A percentile compares a stretch with the other conserved stretches of the same genome.
Evolutionary conservation across 2,888 invertebrate species (phyloP).

Genomic region (Harpalus rubripes): DNA sequence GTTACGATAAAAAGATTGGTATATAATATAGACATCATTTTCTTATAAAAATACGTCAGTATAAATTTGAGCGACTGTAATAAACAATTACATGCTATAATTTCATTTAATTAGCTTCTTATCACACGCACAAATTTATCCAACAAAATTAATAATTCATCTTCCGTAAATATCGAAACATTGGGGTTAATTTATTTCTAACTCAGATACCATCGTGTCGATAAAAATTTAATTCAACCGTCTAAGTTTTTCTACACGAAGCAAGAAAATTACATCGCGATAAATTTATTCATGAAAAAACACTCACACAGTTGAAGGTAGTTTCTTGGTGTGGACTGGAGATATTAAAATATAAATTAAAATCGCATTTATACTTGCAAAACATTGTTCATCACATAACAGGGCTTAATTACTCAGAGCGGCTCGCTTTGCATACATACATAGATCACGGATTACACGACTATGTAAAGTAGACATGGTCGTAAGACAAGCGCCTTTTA

Average conservation of each 20-base stretch:
- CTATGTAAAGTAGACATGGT: constrained; percentile 59
- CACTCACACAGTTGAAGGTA: neutral
- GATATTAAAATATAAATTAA: constrained; percentile 49
- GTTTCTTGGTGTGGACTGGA: constrained; percentile 20
- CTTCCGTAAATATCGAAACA: constrained; percentile 38
- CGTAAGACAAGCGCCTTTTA: constrained; percentile 39
- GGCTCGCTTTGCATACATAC: constrained; percentile 54
- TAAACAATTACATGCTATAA: constrained; percentile 24
- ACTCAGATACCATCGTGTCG: constrained; percentile 22
- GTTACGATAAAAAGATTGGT: too few relatives aligned
- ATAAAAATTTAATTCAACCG: constrained; percentile 44
- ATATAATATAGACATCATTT: neutral
- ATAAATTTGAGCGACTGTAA: constrained; percentile 21
- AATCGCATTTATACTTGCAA: constrained; percentile 48
- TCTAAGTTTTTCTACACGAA: constrained; percentile 24
- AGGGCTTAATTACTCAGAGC: constrained; percentile 37
- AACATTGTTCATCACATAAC: constrained; percentile 23
- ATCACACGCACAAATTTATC: constrained; percentile 47
- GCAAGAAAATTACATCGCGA: constrained; percentile 11
- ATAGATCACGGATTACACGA: constrained; percentile 60
- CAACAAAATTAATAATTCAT: constrained; percentile 36
- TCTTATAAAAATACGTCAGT: neutral
- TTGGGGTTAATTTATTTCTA: constrained; percentile 36
- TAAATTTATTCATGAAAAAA: constrained; percentile 46
- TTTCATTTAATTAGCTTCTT: constrained; percentile 39